A percentile compares a stretch with the other conserved stretches of the same genome.
These are phyloP conservation scores for Coelogynopora nodosa DNA, from an alignment of 2,888 invertebrate species.

Conservation along the genomic window DNA sequence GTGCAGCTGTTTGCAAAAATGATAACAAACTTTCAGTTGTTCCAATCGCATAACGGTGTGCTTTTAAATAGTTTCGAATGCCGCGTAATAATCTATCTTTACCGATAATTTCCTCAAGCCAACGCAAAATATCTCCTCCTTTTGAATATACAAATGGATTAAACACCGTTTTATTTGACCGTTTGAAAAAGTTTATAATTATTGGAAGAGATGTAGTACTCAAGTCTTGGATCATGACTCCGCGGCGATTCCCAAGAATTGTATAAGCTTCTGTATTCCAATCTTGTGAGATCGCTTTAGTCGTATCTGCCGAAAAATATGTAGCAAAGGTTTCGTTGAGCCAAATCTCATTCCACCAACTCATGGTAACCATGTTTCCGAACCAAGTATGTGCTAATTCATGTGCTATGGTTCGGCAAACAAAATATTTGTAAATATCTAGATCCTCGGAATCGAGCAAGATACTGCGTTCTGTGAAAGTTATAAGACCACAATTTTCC, in stretches of 20 bases:
- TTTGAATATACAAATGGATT: slow-evolving; percentile 1
- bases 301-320: background rate
- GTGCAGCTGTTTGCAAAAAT: background rate
- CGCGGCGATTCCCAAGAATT: background rate
- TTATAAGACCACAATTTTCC: slow-evolving; percentile 9
- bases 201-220: background rate
- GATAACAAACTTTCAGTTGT: background rate
- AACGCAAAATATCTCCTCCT: background rate
- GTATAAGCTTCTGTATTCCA: background rate
- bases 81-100: background rate
- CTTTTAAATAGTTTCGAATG: background rate
- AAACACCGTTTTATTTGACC: background rate
- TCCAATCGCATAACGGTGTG: background rate
- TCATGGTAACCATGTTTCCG: background rate
- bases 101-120: background rate
- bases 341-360: slow-evolving; percentile 1
- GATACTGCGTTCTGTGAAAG: background rate
- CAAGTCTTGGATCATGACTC: background rate
- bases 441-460: background rate
- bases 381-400: slow-evolving; percentile 5
- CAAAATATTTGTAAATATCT: background rate
- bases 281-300: background rate
- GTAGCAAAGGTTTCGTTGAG: background rate
- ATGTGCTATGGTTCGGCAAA: background rate
- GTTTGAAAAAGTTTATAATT: background rate